Evolutionary conservation across 1,140 invertebrate species (phyloP).

Genomic region (Eumaeus atala): DNA sequence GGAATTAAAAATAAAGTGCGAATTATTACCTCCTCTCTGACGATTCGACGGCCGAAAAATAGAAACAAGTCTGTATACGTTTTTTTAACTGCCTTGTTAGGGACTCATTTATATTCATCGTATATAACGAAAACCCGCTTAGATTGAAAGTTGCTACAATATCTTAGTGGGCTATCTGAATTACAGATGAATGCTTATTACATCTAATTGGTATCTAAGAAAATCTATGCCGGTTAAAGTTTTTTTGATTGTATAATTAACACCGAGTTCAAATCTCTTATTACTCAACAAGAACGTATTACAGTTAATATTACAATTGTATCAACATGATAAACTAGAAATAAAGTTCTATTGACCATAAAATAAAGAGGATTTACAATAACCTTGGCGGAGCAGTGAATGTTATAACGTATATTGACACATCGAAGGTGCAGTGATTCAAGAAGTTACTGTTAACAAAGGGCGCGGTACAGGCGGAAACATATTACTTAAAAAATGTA

Average conservation of each 20-base stretch:
- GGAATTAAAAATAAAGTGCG: too few species aligned
- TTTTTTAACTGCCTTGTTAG: constrained; percentile 2
- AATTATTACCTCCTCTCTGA: too few species aligned
- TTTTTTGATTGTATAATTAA: too few species aligned
- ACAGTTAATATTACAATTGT: too few species aligned
- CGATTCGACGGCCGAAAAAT: too few species aligned
- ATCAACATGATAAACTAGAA: too few species aligned
- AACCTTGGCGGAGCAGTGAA: neutral
- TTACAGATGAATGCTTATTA: neutral
- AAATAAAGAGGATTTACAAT: neutral
- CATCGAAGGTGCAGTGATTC: constrained; percentile 2
- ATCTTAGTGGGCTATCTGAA: neutral
- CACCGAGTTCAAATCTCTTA: too few species aligned
- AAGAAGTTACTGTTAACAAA: neutral
- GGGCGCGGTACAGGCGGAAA: neutral
- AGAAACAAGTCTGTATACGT: neutral
- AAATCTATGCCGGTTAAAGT: too few species aligned
- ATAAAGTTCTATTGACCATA: too few species aligned
- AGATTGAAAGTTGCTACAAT: neutral
- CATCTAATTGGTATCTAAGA: too few species aligned
- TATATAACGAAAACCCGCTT: neutral
- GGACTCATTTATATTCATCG: neutral
- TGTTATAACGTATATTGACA: constrained; percentile 5
- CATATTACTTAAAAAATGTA: too few species aligned
- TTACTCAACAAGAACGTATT: too few species aligned